A percentile compares a stretch with the other conserved stretches of the same genome.
Evolutionary conservation across 2,797 vertebrate genomes (phyloP).

Genomic region (Myripristis murdjan): DNA sequence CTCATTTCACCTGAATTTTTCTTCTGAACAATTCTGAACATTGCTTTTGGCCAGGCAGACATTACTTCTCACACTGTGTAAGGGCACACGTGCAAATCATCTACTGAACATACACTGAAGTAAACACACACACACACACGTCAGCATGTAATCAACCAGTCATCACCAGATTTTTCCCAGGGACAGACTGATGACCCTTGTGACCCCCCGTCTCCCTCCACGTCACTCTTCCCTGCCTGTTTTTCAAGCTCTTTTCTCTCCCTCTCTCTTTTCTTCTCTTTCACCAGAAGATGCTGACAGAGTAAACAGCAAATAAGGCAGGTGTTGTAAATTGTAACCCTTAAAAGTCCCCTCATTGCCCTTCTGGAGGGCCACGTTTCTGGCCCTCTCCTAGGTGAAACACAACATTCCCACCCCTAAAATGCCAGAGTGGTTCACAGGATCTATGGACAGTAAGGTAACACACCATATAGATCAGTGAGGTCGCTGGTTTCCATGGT

Average conservation of each 20-base stretch:
- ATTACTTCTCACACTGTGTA: neutral
- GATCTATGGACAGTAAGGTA: conserved; percentile 60
- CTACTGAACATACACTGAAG: neutral
- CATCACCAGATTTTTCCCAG: conserved; percentile 15
- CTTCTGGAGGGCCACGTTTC: conserved; percentile 60
- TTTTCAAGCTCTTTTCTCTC: conserved; percentile 14
- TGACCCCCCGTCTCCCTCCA: conserved; percentile 17
- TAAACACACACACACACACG: neutral
- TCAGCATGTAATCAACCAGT: neutral
- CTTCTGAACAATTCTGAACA: neutral
- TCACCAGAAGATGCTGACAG: conserved; percentile 44
- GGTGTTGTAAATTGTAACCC: conserved; percentile 74
- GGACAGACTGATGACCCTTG: neutral
- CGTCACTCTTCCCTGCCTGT: no score
- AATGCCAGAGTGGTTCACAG: conserved; percentile 42
- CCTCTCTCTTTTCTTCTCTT: conserved; percentile 28
- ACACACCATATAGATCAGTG: conserved; percentile 58
- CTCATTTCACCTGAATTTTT: neutral
- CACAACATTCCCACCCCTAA: conserved; percentile 47
- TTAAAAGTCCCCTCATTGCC: conserved; percentile 52
- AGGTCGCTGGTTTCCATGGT: conserved; percentile 64
- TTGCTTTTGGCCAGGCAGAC: neutral
- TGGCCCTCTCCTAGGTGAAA: conserved; percentile 78
- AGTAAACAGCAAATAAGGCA: conserved; percentile 73
- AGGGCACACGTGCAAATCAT: neutral